A percentile compares a stretch with the other conserved stretches of the same genome.
phyloP scores from a whole-genome alignment of 2,888 invertebrate species.

The Muscina levida region DNA sequence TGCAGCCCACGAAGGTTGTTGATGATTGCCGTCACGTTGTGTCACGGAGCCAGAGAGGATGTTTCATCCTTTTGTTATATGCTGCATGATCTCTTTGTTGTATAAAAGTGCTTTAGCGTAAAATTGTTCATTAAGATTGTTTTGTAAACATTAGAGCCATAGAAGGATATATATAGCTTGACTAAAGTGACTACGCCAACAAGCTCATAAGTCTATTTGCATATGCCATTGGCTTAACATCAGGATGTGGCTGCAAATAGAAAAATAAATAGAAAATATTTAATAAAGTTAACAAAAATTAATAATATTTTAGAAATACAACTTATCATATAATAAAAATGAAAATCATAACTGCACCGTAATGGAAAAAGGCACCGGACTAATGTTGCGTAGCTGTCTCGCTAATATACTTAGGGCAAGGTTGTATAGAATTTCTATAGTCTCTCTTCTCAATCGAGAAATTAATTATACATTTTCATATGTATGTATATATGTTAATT shows the following conservation, averaged over 20 bases:
- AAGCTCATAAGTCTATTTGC: slow-evolving; percentile 91
- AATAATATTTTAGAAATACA: no score
- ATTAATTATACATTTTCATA: no score
- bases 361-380: no score
- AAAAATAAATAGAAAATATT: neutral
- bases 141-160: slow-evolving; percentile 60
- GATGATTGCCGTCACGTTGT: neutral
- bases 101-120: slow-evolving; percentile 52
- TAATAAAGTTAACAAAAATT: no score
- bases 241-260: slow-evolving; percentile 95
- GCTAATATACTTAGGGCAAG: no score
- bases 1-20: slow-evolving; percentile 10
- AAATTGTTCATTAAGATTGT: slow-evolving; percentile 49
- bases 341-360: no score
- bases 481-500: no score
- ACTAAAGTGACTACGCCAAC: slow-evolving; percentile 76
- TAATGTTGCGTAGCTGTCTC: no score
- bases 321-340: no score
- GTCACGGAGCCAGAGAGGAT: slow-evolving; percentile 32
- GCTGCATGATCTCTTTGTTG: slow-evolving; percentile 36
- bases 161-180: slow-evolving; percentile 37
- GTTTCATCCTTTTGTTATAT: slow-evolving; percentile 43
- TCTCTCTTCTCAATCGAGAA: no score
- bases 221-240: slow-evolving; percentile 98
- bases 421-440: no score